These are phyloP conservation scores for Plagodis dolabraria DNA, from an alignment of 2,888 invertebrate species.

Conservation along the genomic window DNA sequence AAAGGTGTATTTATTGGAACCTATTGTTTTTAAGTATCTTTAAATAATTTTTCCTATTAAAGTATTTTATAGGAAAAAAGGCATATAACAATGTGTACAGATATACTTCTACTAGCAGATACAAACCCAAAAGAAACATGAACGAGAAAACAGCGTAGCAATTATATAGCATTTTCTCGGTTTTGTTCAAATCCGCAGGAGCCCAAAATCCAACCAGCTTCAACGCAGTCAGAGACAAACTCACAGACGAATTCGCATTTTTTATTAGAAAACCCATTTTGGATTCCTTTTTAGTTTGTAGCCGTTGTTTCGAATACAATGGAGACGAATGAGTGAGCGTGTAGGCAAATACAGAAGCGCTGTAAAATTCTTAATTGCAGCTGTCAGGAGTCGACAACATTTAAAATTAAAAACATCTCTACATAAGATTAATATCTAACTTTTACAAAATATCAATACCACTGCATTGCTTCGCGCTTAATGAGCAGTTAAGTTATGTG, in stretches of 20 bases:
- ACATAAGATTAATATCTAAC: background rate
- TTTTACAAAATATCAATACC: no score
- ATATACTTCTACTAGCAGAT: background rate
- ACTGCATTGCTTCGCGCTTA: no score
- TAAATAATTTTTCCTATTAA: no score
- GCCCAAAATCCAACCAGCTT: slow-evolving; percentile 71
- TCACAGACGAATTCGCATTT: slow-evolving; percentile 60
- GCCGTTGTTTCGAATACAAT: slow-evolving; percentile 14
- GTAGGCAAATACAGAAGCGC: slow-evolving; percentile 38
- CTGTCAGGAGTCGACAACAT: slow-evolving; percentile 45
- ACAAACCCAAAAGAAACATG: slow-evolving; percentile 72
- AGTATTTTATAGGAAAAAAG: no score
- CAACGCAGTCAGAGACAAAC: slow-evolving; percentile 62
- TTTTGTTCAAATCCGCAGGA: slow-evolving; percentile 45
- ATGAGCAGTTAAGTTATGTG: no score
- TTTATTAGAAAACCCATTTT: slow-evolving; percentile 58
- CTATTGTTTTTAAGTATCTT: no score
- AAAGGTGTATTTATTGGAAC: no score
- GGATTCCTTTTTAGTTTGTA: slow-evolving; percentile 19
- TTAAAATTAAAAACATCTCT: slow-evolving; percentile 6
- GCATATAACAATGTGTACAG: no score
- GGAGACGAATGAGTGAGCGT: slow-evolving; percentile 20
- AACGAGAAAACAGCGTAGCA: slow-evolving; percentile 61
- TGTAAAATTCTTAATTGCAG: slow-evolving; percentile 47
- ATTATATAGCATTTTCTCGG: slow-evolving; percentile 51